Percentiles rank a stretch among this genome's conserved stretches.
These are phyloP conservation scores for Liparis tanakae DNA, from an alignment of 2,797 vertebrate species.

Conservation along the genomic window DNA sequence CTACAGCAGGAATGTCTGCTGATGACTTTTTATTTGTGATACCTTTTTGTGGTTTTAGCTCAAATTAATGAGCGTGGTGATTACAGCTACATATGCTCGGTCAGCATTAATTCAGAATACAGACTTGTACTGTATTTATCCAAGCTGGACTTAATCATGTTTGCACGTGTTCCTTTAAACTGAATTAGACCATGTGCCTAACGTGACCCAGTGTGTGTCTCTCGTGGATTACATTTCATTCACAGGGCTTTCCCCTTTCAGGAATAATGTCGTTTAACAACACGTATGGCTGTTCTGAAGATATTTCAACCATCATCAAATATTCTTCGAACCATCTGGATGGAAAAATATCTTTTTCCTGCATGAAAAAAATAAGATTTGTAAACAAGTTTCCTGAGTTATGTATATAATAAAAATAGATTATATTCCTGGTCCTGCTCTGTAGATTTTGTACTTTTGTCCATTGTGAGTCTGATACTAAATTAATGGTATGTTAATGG, in stretches of 20 bases:
- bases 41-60: constrained; percentile 23
- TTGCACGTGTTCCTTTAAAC: constrained; percentile 9
- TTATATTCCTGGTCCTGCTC: background rate
- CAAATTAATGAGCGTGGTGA: constrained; percentile 14
- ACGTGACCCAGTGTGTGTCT: constrained; percentile 11
- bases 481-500: background rate
- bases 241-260: background rate
- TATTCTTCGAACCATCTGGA: constrained; percentile 13
- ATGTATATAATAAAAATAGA: background rate
- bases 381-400: background rate
- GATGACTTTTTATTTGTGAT: constrained; percentile 43
- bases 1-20: constrained; percentile 58
- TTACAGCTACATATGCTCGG: constrained; percentile 2
- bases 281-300: background rate
- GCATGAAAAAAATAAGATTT: background rate
- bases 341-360: background rate
- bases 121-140: constrained; percentile 10
- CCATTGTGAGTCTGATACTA: background rate
- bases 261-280: background rate
- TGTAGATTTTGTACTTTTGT: background rate
- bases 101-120: background rate
- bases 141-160: constrained; percentile 10
- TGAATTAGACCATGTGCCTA: background rate
- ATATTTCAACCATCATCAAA: constrained; percentile 17
- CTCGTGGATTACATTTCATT: constrained; percentile 9